These are phyloP conservation scores for Paraplagusia blochii DNA, from an alignment of 2,113 vertebrate species.

Conservation along the genomic window DNA sequence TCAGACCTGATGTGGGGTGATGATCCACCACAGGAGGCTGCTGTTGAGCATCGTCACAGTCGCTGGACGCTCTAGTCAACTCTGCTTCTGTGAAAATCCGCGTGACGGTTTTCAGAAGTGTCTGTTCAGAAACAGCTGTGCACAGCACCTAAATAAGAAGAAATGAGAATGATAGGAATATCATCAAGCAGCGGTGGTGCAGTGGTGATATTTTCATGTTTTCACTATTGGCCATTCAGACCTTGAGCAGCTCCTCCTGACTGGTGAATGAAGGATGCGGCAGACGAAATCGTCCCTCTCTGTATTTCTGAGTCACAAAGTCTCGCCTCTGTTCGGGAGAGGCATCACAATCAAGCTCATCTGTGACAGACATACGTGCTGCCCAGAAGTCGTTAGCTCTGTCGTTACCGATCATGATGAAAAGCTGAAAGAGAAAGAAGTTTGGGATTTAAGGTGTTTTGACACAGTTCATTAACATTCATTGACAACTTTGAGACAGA, in stretches of 20 bases:
- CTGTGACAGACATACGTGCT: conserved; percentile 62
- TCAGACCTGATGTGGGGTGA: conserved; percentile 28
- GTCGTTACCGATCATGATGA: conserved; percentile 93
- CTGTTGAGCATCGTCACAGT: conserved; percentile 36
- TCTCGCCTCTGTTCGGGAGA: conserved; percentile 80
- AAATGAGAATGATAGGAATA: not conserved
- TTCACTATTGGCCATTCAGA: conserved; percentile 34
- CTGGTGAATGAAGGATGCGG: conserved; percentile 77
- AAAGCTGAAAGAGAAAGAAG: conserved; percentile 75
- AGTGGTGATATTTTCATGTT: not conserved
- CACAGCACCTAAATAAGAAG: conserved; percentile 78
- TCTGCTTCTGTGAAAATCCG: conserved; percentile 86
- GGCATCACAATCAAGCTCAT: conserved; percentile 80
- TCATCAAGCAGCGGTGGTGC: not conserved
- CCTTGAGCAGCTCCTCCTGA: conserved; percentile 91
- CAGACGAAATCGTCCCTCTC: conserved; percentile 83
- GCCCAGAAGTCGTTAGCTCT: conserved; percentile 93
- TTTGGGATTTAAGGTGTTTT: too few species aligned
- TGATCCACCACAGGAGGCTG: conserved; percentile 20
- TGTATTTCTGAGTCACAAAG: conserved; percentile 87
- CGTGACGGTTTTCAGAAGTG: conserved; percentile 86
- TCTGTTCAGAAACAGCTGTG: conserved; percentile 84
- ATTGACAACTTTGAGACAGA: too few species aligned
- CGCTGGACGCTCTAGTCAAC: conserved; percentile 52
- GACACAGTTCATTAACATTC: too few species aligned